These are phyloP conservation scores for human (Homo sapiens) DNA, from an alignment of 2,113 vertebrate species.

Conservation along the genomic window DNA sequence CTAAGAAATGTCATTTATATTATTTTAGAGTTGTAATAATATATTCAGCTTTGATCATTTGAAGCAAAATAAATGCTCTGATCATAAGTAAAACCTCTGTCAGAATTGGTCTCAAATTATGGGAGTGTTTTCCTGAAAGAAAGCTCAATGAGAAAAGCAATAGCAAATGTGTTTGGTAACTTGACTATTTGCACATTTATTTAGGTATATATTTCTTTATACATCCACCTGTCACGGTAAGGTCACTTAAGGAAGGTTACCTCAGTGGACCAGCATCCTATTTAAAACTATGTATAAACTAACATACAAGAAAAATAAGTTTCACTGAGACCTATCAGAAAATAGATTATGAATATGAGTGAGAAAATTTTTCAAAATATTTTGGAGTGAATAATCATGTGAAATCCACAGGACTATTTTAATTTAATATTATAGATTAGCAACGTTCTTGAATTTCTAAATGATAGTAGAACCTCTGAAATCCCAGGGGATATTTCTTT, in stretches of 20 bases:
- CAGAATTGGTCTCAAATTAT: not conserved
- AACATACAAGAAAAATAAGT: not conserved
- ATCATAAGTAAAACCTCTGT: not conserved
- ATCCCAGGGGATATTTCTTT: not conserved
- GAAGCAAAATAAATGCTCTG: not conserved
- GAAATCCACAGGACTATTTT: not conserved
- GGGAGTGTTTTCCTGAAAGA: not conserved
- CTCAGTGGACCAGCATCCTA: not conserved
- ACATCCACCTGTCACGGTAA: not conserved
- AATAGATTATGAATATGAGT: not conserved
- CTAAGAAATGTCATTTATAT: not conserved
- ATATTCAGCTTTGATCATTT: not conserved
- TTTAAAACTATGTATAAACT: not conserved
- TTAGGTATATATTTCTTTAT: not conserved
- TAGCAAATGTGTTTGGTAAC: not conserved
- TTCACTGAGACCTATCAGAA: not conserved
- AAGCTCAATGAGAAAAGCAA: not conserved
- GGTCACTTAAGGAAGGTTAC: not conserved
- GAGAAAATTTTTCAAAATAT: not conserved
- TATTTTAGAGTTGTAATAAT: not conserved
- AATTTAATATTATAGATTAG: not conserved
- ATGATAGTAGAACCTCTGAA: not conserved
- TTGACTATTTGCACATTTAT: not conserved
- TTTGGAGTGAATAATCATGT: not conserved
- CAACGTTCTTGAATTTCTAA: not conserved